A percentile compares a stretch with the other conserved stretches of the same genome.
Conservation (phyloP, 1,140 invertebrate species). For the Zeugodacus cucurbitae region DNA sequence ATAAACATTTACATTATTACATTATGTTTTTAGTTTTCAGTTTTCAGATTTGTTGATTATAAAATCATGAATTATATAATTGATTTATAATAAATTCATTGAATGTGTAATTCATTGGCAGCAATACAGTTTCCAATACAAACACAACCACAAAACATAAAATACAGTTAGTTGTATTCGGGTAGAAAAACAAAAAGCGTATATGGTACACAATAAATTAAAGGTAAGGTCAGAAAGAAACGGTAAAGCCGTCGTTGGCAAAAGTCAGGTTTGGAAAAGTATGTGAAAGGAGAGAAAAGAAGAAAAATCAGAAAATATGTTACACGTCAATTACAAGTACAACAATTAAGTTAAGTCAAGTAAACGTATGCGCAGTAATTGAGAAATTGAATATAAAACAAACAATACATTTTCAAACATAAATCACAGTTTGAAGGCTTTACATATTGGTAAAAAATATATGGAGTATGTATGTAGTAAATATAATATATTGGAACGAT, state of each 20-base stretch:
- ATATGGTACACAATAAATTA: background rate
- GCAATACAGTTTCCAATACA: conserved; percentile 2
- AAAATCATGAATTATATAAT: background rate
- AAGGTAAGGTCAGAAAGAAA: background rate
- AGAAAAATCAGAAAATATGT: conserved; percentile 11
- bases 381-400: too few relatives aligned
- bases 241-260: conserved; percentile 11
- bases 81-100: background rate
- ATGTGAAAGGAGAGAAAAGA: conserved; percentile 20
- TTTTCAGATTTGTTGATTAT: background rate
- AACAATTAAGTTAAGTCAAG: background rate
- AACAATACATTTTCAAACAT: too few relatives aligned
- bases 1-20: background rate
- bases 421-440: too few relatives aligned
- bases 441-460: too few relatives aligned
- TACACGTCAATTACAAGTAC: background rate
- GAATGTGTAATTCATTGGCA: background rate
- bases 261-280: background rate
- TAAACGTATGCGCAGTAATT: background rate
- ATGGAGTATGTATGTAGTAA: background rate
- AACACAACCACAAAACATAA: background rate
- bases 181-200: background rate
- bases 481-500: background rate
- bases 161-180: background rate
- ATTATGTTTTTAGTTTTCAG: conserved; percentile 30